Percentiles rank a stretch among this genome's conserved stretches.
These are phyloP conservation scores for Archilochus colubris DNA, from an alignment of 2,113 vertebrate genomes.

Conservation along the genomic window DNA sequence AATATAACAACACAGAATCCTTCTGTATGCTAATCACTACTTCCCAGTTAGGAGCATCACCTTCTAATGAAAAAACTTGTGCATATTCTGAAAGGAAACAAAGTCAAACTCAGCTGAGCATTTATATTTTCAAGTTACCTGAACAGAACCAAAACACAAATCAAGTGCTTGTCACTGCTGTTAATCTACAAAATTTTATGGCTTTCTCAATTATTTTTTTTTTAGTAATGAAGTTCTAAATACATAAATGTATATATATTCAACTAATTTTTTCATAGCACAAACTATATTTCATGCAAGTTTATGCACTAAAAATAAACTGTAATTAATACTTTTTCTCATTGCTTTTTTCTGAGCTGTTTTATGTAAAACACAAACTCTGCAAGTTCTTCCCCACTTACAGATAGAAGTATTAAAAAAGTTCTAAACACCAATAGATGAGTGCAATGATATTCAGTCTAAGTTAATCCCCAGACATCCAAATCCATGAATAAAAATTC, in stretches of 20 bases:
- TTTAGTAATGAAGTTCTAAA: neutral
- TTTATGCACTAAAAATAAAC: neutral
- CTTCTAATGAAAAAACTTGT: neutral
- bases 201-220: neutral
- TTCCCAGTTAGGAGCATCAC: neutral
- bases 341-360: neutral
- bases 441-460: slow-evolving; percentile 82
- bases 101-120: neutral
- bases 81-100: neutral
- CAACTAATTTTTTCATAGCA: neutral
- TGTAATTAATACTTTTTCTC: slow-evolving; percentile 25
- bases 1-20: neutral
- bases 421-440: slow-evolving; percentile 76
- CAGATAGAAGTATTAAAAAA: slow-evolving; percentile 65
- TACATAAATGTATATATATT: neutral
- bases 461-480: slow-evolving; percentile 85
- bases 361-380: slow-evolving; percentile 19
- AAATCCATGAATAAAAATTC: slow-evolving; percentile 89
- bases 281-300: neutral
- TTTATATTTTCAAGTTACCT: neutral
- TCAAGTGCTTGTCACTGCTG: neutral
- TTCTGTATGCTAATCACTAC: neutral
- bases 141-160: neutral
- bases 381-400: slow-evolving; percentile 45
- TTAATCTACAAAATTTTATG: neutral